phyloP scores from a whole-genome alignment of 1,140 invertebrate species.

The Polypedilum vanderplanki region DNA sequence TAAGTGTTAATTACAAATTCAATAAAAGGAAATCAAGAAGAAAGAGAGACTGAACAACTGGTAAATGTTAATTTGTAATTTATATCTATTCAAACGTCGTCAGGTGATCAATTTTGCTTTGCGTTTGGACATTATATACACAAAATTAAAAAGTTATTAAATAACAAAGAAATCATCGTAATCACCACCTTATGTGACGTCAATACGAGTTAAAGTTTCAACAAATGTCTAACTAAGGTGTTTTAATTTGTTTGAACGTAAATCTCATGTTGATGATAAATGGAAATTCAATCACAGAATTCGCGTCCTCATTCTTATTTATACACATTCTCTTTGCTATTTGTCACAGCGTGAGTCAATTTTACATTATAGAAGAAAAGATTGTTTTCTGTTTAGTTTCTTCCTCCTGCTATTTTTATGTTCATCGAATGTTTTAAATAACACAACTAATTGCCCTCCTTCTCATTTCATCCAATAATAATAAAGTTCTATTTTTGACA shows the following conservation, averaged over 20 bases:
- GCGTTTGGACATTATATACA: background rate
- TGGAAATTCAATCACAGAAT: conserved; percentile 12
- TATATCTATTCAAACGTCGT: background rate
- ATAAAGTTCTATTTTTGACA: background rate
- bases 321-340: background rate
- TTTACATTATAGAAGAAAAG: background rate
- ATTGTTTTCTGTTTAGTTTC: background rate
- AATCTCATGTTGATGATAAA: conserved; percentile 7
- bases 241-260: background rate
- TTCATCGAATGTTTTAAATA: background rate
- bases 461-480: background rate
- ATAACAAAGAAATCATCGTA: background rate
- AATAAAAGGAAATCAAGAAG: background rate
- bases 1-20: background rate
- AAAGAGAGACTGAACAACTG: background rate
- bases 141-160: background rate
- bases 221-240: background rate
- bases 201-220: background rate
- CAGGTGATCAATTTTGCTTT: background rate
- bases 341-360: background rate
- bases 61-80: background rate
- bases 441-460: background rate
- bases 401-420: background rate
- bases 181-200: background rate
- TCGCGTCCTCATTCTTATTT: background rate